Conservation (phyloP, 2,888 invertebrate species). For the Ectemnius cavifrons region DNA sequence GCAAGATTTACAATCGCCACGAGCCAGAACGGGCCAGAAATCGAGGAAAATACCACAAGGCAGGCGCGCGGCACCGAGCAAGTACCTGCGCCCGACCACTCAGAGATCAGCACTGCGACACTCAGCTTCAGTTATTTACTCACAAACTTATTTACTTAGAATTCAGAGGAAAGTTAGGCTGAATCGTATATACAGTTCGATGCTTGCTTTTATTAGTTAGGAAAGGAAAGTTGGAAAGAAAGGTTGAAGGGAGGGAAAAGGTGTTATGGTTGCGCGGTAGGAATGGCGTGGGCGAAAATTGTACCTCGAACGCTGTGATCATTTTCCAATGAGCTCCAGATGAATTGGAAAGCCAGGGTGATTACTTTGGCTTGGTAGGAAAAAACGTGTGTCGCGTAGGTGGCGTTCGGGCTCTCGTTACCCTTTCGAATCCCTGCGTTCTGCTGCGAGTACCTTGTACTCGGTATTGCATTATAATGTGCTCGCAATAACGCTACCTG, state of each 20-base stretch:
- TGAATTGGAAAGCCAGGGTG: constrained; percentile 1
- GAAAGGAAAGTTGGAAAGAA: constrained; percentile 18
- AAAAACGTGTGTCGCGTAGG: too few relatives aligned
- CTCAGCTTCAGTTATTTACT: neutral
- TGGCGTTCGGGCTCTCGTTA: too few relatives aligned
- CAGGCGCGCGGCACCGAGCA: constrained; percentile 19
- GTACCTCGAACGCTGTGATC: constrained; percentile 39
- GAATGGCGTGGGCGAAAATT: constrained; percentile 42
- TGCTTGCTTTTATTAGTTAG: too few relatives aligned
- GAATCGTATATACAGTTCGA: too few relatives aligned
- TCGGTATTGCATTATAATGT: too few relatives aligned
- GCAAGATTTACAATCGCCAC: constrained; percentile 69
- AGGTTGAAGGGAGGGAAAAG: constrained; percentile 23
- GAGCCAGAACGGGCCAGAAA: constrained; percentile 56
- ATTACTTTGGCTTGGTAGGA: too few relatives aligned
- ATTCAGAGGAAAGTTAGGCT: too few relatives aligned
- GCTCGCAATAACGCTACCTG: too few relatives aligned
- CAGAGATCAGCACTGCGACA: constrained; percentile 3
- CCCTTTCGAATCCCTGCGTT: too few relatives aligned
- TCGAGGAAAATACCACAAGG: constrained; percentile 56
- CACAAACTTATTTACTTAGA: too few relatives aligned
- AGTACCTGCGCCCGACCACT: constrained; percentile 36
- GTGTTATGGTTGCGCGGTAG: constrained; percentile 31
- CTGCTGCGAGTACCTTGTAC: too few relatives aligned
- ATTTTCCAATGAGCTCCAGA: constrained; percentile 32